Base-by-base conservation (phyloP, 1,140 invertebrate species). In the Hyposmocoma kahamanoa region DNA sequence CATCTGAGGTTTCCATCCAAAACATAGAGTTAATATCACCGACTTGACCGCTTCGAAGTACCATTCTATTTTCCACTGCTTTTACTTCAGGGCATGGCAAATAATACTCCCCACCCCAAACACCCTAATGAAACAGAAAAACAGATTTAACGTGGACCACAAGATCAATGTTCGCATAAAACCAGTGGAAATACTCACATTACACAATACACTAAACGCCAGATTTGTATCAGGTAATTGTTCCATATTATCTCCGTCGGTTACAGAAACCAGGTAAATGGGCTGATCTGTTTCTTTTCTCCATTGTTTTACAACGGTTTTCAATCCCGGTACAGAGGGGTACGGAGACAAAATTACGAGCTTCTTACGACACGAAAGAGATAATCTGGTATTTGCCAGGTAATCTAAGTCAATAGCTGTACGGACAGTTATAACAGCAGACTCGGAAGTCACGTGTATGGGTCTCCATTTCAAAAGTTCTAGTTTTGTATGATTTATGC, bases 251-350 rank as follows among this genome's bases (percentile, higher is more conserved):
- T 54, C 52, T 19, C 58, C 38, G 17, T 49, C 36, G 42, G 62
- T 57, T n/a, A 62, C 45, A 44, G 63, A 55, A 8, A 65, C 43
- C 20, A 68, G 24, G 20, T 50, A 60, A 28, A 69, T 58, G 46
- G 54, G 47, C 15, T 47, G 50, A 34, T 52, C 41, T 13, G 36
- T 18, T 24, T 58, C 42, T 3, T 53, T 56, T 41, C 48, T 61
- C 58, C 56, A 62, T 49, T 15, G 57, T 18, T 72, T 58, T 75
- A 66, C 87, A 82, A 88, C 22, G 72, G 64, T 24, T 83, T 30
- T 46, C 21, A 45, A 42, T n/a, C 36, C 49, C 4, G 42, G 13
- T 10, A 28, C 22, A 20, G 34, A 13, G 10, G 43, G 49, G 22
- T 45, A 21, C n/a, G 42, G 11, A 8, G 49, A n/a, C 9, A 38